phyloP scores from a whole-genome alignment of 1,140 invertebrate genomes.

The Drosophila asahinai region DNA sequence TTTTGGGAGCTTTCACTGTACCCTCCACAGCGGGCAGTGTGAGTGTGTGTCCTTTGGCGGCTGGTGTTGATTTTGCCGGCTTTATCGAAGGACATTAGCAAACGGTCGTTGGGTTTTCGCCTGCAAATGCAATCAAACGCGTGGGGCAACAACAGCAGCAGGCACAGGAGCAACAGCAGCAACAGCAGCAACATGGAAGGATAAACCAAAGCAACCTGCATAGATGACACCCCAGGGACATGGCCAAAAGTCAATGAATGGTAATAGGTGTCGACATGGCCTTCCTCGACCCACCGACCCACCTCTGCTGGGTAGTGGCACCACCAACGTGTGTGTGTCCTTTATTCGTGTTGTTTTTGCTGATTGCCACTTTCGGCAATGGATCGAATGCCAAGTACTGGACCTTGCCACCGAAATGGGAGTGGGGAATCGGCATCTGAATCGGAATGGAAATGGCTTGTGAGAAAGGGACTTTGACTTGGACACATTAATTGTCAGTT shows the following conservation, averaged over 20 bases:
- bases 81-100: constrained; percentile 84
- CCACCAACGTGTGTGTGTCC: constrained; percentile 55
- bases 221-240: constrained; percentile 84
- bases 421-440: neutral
- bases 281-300: constrained; percentile 9
- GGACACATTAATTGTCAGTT: constrained; percentile 79
- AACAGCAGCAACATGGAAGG: constrained; percentile 35
- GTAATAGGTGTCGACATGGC: constrained; percentile 82
- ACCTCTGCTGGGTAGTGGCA: constrained; percentile 38
- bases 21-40: constrained; percentile 18
- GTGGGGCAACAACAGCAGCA: constrained; percentile 33
- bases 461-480: neutral
- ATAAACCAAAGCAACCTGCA: constrained; percentile 77
- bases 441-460: neutral
- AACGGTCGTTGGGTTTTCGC: constrained; percentile 72
- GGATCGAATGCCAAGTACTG: constrained; percentile 62
- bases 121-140: constrained; percentile 83
- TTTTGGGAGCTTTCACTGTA: neutral
- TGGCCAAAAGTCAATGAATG: constrained; percentile 81
- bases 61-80: constrained; percentile 79
- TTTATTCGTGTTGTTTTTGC: constrained; percentile 70
- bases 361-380: constrained; percentile 80
- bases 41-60: constrained; percentile 42
- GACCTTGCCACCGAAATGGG: neutral
- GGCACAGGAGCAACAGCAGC: constrained; percentile 18